Evolutionary conservation across 2,113 vertebrate genomes (phyloP).

Genomic region (Rhipidura dahli): DNA sequence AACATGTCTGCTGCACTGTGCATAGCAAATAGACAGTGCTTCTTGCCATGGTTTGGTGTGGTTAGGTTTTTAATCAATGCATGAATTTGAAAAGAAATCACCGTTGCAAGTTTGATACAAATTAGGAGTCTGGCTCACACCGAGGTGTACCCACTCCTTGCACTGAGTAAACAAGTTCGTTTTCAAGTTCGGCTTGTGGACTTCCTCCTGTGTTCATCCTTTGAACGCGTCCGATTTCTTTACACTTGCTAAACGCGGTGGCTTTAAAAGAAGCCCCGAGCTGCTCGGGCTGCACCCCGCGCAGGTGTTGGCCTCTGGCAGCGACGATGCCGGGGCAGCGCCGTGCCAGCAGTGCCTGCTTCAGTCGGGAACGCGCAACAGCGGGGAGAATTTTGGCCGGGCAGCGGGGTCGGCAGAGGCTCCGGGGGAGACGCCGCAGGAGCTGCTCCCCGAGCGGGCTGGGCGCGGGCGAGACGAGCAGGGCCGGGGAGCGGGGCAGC

Average conservation of each 20-base stretch:
- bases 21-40: background rate
- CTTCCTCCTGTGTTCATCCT: background rate
- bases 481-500: background rate
- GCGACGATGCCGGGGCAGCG: fast-evolving
- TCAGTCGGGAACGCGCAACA: fast-evolving
- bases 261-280: fast-evolving
- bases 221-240: fast-evolving
- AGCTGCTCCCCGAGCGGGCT: background rate
- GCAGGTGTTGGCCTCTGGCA: background rate
- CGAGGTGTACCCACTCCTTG: background rate
- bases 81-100: background rate
- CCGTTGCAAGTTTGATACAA: background rate
- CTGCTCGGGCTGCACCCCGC: fast-evolving
- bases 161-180: background rate
- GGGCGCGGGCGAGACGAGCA: background rate
- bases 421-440: background rate
- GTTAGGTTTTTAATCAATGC: background rate
- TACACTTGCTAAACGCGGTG: fast-evolving
- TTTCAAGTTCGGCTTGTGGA: background rate
- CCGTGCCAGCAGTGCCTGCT: background rate
- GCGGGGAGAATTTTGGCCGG: fast-evolving
- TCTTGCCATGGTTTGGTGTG: background rate
- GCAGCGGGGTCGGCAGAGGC: background rate
- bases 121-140: fast-evolving
- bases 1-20: background rate